Conservation (phyloP, 2,888 invertebrate genomes). For the Cepaea hortensis region DNA sequence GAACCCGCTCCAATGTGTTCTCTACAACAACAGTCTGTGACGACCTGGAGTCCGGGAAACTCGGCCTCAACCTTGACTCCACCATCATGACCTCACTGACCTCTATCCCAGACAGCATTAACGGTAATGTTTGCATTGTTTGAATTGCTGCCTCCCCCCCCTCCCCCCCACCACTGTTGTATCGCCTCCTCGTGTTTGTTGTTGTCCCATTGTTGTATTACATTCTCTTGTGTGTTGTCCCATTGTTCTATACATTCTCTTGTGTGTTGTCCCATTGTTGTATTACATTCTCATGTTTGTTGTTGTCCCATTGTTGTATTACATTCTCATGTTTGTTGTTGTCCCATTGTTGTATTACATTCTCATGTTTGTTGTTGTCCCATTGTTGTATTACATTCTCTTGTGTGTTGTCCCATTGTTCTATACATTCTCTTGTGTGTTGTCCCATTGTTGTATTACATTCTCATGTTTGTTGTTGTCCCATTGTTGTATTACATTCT, state of each 20-base stretch:
- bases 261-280: background rate
- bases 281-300: background rate
- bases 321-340: no score
- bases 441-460: background rate
- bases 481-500: no score
- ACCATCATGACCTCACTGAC: conserved; percentile 39
- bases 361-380: background rate
- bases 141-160: no score
- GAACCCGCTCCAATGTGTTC: conserved; percentile 4
- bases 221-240: background rate
- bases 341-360: no score
- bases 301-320: no score
- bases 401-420: background rate
- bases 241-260: no score
- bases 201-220: no score
- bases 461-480: no score
- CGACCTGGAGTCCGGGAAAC: conserved; percentile 34
- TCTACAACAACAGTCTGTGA: conserved; percentile 11
- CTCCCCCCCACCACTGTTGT: no score
- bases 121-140: background rate
- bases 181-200: no score
- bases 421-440: background rate
- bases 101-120: background rate
- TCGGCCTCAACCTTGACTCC: background rate
- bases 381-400: no score